Evolutionary conservation across 2,888 invertebrate species (phyloP).

Genomic region (Dusona sp.): DNA sequence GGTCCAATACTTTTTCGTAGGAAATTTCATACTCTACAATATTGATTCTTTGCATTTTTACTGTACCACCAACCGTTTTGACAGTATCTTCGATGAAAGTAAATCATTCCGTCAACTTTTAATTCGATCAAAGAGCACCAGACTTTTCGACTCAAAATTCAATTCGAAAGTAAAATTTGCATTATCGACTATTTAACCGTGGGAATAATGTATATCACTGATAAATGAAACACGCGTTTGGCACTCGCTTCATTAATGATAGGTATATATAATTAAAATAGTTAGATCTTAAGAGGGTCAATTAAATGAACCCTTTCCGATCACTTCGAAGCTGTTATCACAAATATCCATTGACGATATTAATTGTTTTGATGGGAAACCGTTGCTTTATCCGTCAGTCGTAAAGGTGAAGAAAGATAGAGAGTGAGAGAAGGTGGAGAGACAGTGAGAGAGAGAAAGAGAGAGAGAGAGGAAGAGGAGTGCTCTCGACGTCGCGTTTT

Average conservation of each 20-base stretch:
- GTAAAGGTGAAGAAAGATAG: conserved; percentile 18
- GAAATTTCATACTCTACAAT: neutral
- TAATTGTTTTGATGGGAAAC: conserved; percentile 42
- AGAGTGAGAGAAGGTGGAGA: conserved; percentile 31
- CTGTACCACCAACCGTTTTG: neutral
- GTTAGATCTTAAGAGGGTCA: conserved; percentile 39
- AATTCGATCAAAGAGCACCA: neutral
- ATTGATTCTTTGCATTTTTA: neutral
- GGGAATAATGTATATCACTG: conserved; percentile 34
- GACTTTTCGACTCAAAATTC: neutral
- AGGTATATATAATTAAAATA: conserved; percentile 44
- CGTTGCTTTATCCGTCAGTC: conserved; percentile 29
- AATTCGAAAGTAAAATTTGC: neutral
- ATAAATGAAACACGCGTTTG: conserved; percentile 61
- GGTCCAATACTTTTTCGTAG: neutral
- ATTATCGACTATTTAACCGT: neutral
- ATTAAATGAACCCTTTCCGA: conserved; percentile 43
- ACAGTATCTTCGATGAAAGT: neutral
- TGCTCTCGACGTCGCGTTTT: conserved; percentile 54
- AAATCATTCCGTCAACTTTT: neutral
- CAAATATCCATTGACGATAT: conserved; percentile 64
- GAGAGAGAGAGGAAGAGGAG: conserved; percentile 39
- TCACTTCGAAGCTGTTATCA: conserved; percentile 64
- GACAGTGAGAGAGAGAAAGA: conserved; percentile 25
- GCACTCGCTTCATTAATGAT: conserved; percentile 59